These are phyloP conservation scores for Liopterus haemorrhoidalis DNA, from an alignment of 2,888 invertebrate genomes.

Conservation along the genomic window DNA sequence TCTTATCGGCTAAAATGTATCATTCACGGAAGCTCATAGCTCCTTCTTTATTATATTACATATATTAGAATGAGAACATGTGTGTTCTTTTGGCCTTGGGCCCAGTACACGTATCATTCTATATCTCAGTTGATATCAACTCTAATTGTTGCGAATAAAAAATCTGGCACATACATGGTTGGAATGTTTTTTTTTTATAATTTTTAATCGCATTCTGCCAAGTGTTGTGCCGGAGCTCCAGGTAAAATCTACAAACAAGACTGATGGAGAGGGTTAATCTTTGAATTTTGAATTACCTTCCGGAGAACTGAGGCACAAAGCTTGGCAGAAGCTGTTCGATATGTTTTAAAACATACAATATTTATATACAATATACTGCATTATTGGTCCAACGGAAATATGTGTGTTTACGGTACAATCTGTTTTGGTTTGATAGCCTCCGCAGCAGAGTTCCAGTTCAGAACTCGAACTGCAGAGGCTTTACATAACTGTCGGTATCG, in stretches of 20 bases:
- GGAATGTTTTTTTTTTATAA: slow-evolving; percentile 52
- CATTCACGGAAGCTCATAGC: slow-evolving; percentile 32
- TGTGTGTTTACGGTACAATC: slow-evolving; percentile 42
- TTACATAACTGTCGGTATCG: slow-evolving; percentile 53
- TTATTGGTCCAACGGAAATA: slow-evolving; percentile 39
- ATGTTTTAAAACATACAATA: slow-evolving; percentile 39
- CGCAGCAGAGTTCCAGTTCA: slow-evolving; percentile 18
- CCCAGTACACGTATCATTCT: slow-evolving; percentile 36
- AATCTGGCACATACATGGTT: slow-evolving; percentile 61
- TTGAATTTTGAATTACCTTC: slow-evolving; percentile 18
- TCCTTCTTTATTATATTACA: slow-evolving; percentile 30
- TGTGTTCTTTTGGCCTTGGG: slow-evolving; percentile 25
- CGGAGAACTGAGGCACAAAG: slow-evolving; percentile 11
- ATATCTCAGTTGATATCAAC: slow-evolving; percentile 36
- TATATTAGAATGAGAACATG: slow-evolving; percentile 33
- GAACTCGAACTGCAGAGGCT: slow-evolving; percentile 9
- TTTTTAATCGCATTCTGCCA: slow-evolving; percentile 14
- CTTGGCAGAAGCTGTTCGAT: slow-evolving; percentile 33
- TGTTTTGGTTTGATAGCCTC: slow-evolving; percentile 43
- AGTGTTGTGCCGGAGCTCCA: not conserved
- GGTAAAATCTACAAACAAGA: no score
- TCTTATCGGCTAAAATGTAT: slow-evolving; percentile 37
- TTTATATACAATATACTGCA: slow-evolving; percentile 37
- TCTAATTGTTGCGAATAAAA: slow-evolving; percentile 49
- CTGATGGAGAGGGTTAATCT: no score